Conservation (phyloP, 2,113 vertebrate genomes). For the Dipodomys ordii region DNA sequence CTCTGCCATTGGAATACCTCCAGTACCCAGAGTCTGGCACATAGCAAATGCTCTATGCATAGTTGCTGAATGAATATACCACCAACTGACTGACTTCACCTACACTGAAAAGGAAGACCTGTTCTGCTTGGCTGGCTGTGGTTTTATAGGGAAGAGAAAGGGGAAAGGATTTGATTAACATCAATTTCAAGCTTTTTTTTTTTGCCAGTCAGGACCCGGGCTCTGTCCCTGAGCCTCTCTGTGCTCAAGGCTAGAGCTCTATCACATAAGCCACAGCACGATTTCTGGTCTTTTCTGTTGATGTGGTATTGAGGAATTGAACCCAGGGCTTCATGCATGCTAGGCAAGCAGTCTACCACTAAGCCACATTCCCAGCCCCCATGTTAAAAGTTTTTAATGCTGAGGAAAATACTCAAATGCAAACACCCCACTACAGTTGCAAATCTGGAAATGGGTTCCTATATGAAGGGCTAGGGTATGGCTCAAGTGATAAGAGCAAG, state of each 20-base stretch:
- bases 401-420: not conserved
- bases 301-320: no score
- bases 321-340: no score
- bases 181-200: not conserved
- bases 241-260: no score
- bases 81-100: not conserved
- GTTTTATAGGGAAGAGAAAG: not conserved
- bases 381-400: not conserved
- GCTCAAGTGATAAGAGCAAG: no score
- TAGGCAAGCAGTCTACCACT: no score
- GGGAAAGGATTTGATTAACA: not conserved
- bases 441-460: not conserved
- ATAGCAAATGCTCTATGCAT: rapidly evolving
- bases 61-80: not conserved
- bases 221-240: no score
- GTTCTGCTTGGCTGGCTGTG: not conserved
- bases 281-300: no score
- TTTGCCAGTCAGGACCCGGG: no score
- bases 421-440: not conserved
- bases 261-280: no score
- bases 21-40: not conserved
- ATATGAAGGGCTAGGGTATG: no score
- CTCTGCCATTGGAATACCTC: not conserved
- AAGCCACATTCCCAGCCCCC: no score
- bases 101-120: not conserved